Conservation (phyloP, 2,113 vertebrate genomes). For the Suricata suricatta region DNA sequence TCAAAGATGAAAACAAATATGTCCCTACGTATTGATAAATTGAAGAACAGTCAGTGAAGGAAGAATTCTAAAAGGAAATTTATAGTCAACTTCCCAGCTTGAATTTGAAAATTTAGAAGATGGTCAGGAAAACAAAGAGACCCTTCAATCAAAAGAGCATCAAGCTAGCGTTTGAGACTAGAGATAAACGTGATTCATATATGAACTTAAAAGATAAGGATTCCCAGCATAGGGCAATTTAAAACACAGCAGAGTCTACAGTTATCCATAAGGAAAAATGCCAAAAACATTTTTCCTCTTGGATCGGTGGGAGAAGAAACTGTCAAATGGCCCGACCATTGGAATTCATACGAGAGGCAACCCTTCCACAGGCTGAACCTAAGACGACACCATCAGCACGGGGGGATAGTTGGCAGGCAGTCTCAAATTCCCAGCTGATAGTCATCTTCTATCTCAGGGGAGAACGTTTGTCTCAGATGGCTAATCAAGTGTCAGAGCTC, state of each 20-base stretch:
- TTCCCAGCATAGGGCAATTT: slow-evolving; percentile 5
- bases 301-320: slow-evolving; percentile 27
- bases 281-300: not conserved
- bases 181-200: slow-evolving; percentile 61
- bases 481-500: slow-evolving; percentile 52
- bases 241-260: slow-evolving; percentile 35
- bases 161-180: slow-evolving; percentile 17
- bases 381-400: not conserved
- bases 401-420: slow-evolving; percentile 2
- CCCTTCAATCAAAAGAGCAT: slow-evolving; percentile 49
- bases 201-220: slow-evolving; percentile 7
- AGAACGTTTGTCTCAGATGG: not conserved
- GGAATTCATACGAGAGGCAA: slow-evolving; percentile 26
- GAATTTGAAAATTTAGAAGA: slow-evolving; percentile 57
- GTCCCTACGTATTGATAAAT: not conserved
- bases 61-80: slow-evolving; percentile 46
- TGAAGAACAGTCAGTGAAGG: slow-evolving; percentile 26
- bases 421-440: slow-evolving; percentile 43
- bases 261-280: slow-evolving; percentile 10
- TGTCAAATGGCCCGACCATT: not conserved
- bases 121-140: slow-evolving; percentile 36
- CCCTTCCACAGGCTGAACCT: not conserved
- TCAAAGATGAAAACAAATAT: slow-evolving; percentile 53
- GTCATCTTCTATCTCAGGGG: not conserved
- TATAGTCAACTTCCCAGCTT: slow-evolving; percentile 40